phyloP scores from a whole-genome alignment of 92 coral and sea anemone species.

The Palythoa caribaeorum region DNA sequence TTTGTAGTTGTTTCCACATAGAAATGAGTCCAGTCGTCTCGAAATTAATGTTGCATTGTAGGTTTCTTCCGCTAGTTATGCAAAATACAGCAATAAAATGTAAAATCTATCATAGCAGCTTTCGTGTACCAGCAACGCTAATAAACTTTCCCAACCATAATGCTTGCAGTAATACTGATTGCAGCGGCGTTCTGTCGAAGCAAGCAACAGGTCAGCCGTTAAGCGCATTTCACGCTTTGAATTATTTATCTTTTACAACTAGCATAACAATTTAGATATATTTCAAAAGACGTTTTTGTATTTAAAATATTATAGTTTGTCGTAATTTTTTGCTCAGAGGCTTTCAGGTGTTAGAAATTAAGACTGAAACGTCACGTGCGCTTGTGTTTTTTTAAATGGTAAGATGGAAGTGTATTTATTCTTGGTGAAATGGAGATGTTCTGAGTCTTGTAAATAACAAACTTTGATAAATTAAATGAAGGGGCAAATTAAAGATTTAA shows the following conservation, averaged over 20 bases:
- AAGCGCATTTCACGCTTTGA: neutral
- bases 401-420: too few species aligned
- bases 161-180: neutral
- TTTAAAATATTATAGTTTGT: too few species aligned
- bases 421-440: neutral
- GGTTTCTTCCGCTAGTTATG: neutral
- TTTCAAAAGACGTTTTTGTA: too few species aligned
- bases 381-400: too few species aligned
- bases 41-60: neutral
- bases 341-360: too few species aligned
- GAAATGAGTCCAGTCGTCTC: constrained; percentile 8
- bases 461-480: too few species aligned
- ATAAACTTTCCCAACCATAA: too few species aligned
- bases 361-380: too few species aligned
- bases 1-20: neutral
- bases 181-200: neutral
- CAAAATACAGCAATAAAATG: neutral
- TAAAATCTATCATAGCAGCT: neutral
- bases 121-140: neutral
- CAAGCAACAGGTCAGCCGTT: neutral
- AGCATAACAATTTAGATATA: too few species aligned
- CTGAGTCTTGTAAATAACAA: neutral
- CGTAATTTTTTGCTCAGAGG: too few species aligned
- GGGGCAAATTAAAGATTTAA: neutral
- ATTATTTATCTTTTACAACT: neutral